A percentile compares a stretch with the other conserved stretches of the same genome.
phyloP scores from a whole-genome alignment of 2,113 vertebrate genomes.

The Xiphophorus maculatus region DNA sequence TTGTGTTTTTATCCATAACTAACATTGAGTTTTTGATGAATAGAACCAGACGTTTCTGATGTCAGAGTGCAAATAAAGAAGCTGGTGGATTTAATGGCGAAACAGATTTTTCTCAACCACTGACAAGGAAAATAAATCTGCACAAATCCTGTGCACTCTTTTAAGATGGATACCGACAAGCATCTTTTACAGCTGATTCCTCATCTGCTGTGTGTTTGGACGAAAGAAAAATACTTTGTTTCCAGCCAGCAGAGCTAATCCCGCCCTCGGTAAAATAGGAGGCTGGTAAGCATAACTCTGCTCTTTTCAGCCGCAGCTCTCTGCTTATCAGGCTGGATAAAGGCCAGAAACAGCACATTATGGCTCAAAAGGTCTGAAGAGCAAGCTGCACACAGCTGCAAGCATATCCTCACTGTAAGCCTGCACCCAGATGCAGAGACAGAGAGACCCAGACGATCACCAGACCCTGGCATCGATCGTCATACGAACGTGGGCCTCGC shows the following conservation, averaged over 20 bases:
- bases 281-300: constrained; percentile 60
- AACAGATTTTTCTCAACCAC: constrained; percentile 14
- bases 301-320: constrained; percentile 49
- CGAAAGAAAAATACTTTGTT: constrained; percentile 34
- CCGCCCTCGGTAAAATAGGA: constrained; percentile 45
- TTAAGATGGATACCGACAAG: constrained; percentile 43
- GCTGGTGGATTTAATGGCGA: constrained; percentile 17
- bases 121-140: constrained; percentile 26
- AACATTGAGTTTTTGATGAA: constrained; percentile 17
- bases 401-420: constrained; percentile 37
- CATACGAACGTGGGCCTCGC: constrained; percentile 9
- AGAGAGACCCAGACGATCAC: constrained; percentile 40
- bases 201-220: constrained; percentile 34
- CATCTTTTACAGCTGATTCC: constrained; percentile 22
- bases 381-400: constrained; percentile 31
- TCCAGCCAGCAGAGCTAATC: constrained; percentile 51
- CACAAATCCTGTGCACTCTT: constrained; percentile 27
- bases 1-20: constrained; percentile 9
- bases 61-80: constrained; percentile 21
- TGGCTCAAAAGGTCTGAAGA: constrained; percentile 47
- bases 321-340: constrained; percentile 58
- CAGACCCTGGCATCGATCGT: constrained; percentile 44
- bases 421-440: constrained; percentile 9
- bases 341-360: constrained; percentile 50
- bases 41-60: constrained; percentile 9